A percentile compares a stretch with the other conserved stretches of the same genome.
phyloP scores from a whole-genome alignment of 2,888 invertebrate species.

The Drosophila mulleri region DNA sequence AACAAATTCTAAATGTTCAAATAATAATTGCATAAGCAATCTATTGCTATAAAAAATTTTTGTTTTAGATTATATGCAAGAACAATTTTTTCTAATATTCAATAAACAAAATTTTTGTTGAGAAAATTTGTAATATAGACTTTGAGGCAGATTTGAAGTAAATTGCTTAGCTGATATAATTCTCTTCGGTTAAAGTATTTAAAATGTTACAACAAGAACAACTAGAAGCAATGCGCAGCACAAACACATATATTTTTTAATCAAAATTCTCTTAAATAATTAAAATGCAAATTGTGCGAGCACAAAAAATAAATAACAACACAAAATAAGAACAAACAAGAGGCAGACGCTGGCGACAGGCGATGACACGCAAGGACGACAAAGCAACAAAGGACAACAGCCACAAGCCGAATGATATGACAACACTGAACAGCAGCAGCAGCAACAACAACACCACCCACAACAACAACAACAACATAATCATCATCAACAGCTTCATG shows the following conservation, averaged over 20 bases:
- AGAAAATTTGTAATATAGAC: no score
- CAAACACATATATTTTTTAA: slow-evolving; percentile 77
- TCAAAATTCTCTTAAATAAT: slow-evolving; percentile 84
- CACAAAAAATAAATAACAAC: slow-evolving; percentile 65
- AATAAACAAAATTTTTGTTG: no score
- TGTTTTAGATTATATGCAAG: no score
- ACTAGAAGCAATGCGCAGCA: slow-evolving; percentile 34
- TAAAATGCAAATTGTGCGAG: slow-evolving; percentile 83
- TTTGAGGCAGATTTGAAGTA: no score
- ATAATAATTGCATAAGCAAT: no score
- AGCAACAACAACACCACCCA: slow-evolving; percentile 9
- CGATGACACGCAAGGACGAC: slow-evolving; percentile 62
- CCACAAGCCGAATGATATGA: slow-evolving; percentile 54
- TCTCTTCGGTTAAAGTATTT: neutral
- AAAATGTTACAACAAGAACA: slow-evolving; percentile 5
- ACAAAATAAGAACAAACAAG: slow-evolving; percentile 61
- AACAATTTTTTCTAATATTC: no score
- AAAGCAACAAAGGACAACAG: slow-evolving; percentile 64
- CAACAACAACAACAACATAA: slow-evolving; percentile 13
- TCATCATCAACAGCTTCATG: slow-evolving; percentile 15
- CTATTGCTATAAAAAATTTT: no score
- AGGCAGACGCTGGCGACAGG: slow-evolving; percentile 45
- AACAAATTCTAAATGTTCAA: no score
- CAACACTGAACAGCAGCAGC: slow-evolving; percentile 50
- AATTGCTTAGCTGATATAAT: slow-evolving; percentile 15